Evolutionary conservation across 2,888 invertebrate species (phyloP).

Genomic region (Caenorhabditis zanzibari): DNA sequence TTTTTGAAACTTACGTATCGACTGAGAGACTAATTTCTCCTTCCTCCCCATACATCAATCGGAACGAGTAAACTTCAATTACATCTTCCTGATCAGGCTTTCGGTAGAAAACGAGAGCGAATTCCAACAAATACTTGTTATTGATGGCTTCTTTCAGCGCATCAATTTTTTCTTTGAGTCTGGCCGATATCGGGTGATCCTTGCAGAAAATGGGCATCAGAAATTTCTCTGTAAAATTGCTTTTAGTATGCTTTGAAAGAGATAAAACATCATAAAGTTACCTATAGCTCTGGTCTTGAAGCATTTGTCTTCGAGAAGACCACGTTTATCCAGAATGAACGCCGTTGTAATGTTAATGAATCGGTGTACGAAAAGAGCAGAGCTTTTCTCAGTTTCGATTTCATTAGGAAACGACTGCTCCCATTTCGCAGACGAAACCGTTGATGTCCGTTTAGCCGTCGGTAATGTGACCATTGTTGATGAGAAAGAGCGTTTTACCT

Average conservation of each 20-base stretch:
- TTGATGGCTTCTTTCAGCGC: slow-evolving; percentile 34
- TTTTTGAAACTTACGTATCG: slow-evolving; percentile 27
- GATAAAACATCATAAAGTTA: slow-evolving; percentile 15
- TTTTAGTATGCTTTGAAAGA: background rate
- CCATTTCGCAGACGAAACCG: slow-evolving; percentile 14
- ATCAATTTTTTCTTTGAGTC: slow-evolving; percentile 22
- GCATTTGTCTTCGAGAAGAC: slow-evolving; percentile 23
- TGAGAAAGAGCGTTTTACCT: background rate
- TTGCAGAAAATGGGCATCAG: slow-evolving; percentile 23
- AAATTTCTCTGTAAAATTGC: slow-evolving; percentile 31
- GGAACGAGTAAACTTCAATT: slow-evolving; percentile 46
- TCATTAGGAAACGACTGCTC: slow-evolving; percentile 30
- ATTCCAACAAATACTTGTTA: slow-evolving; percentile 36
- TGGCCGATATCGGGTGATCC: slow-evolving; percentile 3
- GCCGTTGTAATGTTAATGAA: slow-evolving; percentile 34
- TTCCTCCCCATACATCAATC: slow-evolving; percentile 38
- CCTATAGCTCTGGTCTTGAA: slow-evolving; percentile 45
- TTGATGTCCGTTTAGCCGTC: background rate
- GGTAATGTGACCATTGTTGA: background rate
- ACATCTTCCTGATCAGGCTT: slow-evolving; percentile 54
- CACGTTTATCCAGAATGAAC: slow-evolving; percentile 54
- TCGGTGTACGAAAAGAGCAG: slow-evolving; percentile 31
- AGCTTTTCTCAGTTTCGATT: slow-evolving; percentile 10
- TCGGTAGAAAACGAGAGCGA: slow-evolving; percentile 53
- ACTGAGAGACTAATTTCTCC: slow-evolving; percentile 25